phyloP scores from a whole-genome alignment of 2,797 vertebrate species.

The Knipowitschia caucasica region DNA sequence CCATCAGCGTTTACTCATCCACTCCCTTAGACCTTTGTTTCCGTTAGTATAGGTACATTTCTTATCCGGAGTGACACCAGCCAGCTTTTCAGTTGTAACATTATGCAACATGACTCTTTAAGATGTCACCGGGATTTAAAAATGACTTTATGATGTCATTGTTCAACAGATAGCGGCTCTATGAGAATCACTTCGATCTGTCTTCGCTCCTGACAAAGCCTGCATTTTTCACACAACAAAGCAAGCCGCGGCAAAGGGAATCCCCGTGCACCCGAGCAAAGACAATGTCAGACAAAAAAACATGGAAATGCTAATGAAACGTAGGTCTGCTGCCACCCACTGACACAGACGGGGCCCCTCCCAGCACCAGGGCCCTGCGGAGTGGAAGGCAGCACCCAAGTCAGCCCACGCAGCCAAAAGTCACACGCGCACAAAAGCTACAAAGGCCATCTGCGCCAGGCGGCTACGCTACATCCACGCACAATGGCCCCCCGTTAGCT shows the following conservation, averaged over 20 bases:
- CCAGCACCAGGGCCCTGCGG: slow-evolving; percentile 10
- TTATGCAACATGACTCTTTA: slow-evolving; percentile 11
- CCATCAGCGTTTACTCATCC: neutral
- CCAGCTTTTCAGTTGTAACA: neutral
- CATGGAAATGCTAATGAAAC: slow-evolving; percentile 46
- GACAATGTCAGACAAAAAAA: slow-evolving; percentile 40
- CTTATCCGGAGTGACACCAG: neutral
- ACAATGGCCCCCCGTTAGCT: slow-evolving; percentile 68
- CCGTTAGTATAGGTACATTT: neutral
- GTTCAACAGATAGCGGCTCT: neutral
- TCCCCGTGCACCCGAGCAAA: slow-evolving; percentile 32
- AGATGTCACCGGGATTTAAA: neutral
- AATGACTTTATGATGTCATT: slow-evolving; percentile 5
- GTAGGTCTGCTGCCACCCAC: slow-evolving; percentile 60
- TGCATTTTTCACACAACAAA: slow-evolving; percentile 21
- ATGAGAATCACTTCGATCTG: slow-evolving; percentile 9
- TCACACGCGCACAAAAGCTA: slow-evolving; percentile 70
- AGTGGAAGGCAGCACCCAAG: slow-evolving; percentile 57
- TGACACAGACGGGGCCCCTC: slow-evolving; percentile 58
- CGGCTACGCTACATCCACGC: slow-evolving; percentile 68
- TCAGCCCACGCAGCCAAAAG: slow-evolving; percentile 54
- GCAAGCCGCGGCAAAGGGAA: slow-evolving; percentile 25
- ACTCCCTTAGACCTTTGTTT: neutral
- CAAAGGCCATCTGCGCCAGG: slow-evolving; percentile 76
- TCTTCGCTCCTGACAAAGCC: neutral